phyloP scores from a whole-genome alignment of 53 echinoderm and acorn worm species.

The Echinarachnius parma region DNA sequence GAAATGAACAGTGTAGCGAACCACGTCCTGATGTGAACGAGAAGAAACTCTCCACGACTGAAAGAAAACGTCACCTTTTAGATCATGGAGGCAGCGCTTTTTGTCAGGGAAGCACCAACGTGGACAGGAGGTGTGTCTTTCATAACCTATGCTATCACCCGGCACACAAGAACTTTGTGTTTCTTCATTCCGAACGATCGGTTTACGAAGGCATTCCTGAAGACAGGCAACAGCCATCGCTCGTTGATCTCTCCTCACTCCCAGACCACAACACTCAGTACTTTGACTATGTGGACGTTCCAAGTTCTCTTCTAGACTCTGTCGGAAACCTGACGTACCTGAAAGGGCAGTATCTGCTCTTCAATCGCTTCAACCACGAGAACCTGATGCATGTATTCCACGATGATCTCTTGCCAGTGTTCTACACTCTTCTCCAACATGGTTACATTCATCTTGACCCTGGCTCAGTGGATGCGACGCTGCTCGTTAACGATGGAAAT shows the following conservation, averaged over 20 bases:
- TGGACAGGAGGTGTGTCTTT: slow-evolving; percentile 77
- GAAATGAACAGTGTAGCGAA: background rate
- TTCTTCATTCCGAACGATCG: slow-evolving; percentile 62
- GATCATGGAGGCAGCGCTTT: slow-evolving; percentile 64
- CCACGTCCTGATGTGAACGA: background rate
- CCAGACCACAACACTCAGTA: slow-evolving; percentile 94
- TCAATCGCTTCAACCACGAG: slow-evolving; percentile 84
- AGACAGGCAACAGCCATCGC: slow-evolving; percentile 71
- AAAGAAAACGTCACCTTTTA: background rate
- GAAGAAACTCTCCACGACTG: background rate
- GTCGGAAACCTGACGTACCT: slow-evolving; percentile 35
- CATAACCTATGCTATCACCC: slow-evolving; percentile 80
- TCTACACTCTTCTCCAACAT: slow-evolving; percentile 59
- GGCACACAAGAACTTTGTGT: slow-evolving; percentile 59
- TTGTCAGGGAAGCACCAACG: slow-evolving; percentile 72
- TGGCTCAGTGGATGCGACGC: slow-evolving; percentile 5
- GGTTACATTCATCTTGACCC: slow-evolving; percentile 44
- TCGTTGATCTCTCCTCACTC: slow-evolving; percentile 84
- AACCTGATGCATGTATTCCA: slow-evolving; percentile 97
- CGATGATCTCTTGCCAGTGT: slow-evolving; percentile 89
- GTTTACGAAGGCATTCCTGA: slow-evolving; percentile 58
- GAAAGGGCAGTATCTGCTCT: slow-evolving; percentile 64
- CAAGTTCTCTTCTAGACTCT: slow-evolving; percentile 11
- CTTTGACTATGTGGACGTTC: slow-evolving; percentile 71
- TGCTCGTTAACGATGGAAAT: slow-evolving; percentile 72